phyloP scores from a whole-genome alignment of 2,113 vertebrate species.

The Rhodinocichla rosea region DNA sequence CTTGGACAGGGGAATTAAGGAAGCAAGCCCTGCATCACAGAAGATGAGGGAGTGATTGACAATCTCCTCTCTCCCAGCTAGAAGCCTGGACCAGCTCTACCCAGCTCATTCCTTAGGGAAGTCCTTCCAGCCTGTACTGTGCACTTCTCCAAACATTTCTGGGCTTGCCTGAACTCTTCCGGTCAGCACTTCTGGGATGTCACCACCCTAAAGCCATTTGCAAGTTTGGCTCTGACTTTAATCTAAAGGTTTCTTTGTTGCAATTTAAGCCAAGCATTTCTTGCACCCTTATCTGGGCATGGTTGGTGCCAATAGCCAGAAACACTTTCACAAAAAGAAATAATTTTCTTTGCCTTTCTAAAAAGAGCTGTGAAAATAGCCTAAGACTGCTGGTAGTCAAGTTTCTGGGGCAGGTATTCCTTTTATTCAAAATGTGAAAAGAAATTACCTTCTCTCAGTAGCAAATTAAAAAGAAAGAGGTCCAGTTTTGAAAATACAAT shows the following conservation, averaged over 20 bases:
- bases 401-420: not conserved
- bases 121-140: not conserved
- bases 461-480: not conserved
- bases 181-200: not conserved
- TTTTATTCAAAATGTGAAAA: not conserved
- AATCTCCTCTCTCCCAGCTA: not conserved
- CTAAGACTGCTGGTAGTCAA: not conserved
- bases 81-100: not conserved
- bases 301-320: not conserved
- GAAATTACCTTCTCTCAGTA: not conserved
- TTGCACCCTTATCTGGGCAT: not conserved
- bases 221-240: not conserved
- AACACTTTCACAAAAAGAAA: not conserved
- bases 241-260: not conserved
- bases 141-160: rapidly evolving
- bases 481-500: not conserved
- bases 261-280: not conserved
- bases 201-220: not conserved
- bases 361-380: not conserved
- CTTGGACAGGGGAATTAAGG: not conserved
- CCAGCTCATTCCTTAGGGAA: not conserved
- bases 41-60: not conserved
- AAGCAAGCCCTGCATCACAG: not conserved
- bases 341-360: not conserved
- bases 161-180: not conserved